Evolutionary conservation across 2,797 vertebrate species (phyloP).

Genomic region (Ctenosaura bakeri): DNA sequence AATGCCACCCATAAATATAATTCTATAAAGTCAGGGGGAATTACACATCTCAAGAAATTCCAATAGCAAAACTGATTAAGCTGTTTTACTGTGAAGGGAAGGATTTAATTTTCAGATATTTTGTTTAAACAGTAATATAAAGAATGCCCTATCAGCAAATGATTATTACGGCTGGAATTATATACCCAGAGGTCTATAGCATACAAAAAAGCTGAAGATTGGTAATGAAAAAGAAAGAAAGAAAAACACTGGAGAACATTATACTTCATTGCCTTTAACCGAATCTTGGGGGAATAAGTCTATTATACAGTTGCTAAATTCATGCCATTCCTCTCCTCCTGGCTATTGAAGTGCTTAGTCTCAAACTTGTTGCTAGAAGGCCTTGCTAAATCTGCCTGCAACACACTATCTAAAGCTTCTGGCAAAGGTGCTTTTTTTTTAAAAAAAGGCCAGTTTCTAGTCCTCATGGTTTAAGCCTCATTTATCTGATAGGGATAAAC

Average conservation of each 20-base stretch:
- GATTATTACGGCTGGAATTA: constrained; percentile 25
- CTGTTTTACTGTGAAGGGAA: constrained; percentile 53
- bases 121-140: constrained; percentile 15
- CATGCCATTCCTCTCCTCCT: background rate
- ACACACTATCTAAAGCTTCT: background rate
- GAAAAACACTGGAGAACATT: background rate
- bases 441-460: background rate
- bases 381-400: fast-evolving
- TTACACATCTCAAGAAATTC: constrained; percentile 73
- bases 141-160: constrained; percentile 33
- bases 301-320: fast-evolving
- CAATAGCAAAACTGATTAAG: constrained; percentile 73
- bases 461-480: background rate
- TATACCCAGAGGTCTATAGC: background rate
- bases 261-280: background rate
- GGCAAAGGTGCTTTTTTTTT: background rate
- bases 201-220: constrained; percentile 13
- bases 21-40: constrained; percentile 68
- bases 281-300: fast-evolving
- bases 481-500: background rate
- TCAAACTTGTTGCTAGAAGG: background rate
- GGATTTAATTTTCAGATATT: constrained; percentile 53
- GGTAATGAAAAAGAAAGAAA: background rate
- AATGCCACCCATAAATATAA: constrained; percentile 63
- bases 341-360: background rate